These are phyloP conservation scores for Ctenosaura bakeri DNA, from an alignment of 2,797 vertebrate genomes.

Conservation along the genomic window DNA sequence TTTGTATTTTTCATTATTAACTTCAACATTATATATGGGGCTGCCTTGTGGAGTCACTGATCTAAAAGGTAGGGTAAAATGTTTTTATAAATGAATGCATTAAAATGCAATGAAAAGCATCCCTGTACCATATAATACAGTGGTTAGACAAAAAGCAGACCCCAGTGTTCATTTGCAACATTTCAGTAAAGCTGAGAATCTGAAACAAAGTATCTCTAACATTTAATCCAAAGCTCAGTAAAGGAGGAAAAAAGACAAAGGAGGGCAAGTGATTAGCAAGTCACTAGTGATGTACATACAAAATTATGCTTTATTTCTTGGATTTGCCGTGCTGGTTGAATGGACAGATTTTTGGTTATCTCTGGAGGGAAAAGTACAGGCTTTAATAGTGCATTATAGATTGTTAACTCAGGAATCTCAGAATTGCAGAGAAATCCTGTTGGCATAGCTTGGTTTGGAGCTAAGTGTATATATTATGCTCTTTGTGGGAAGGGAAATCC, in stretches of 20 bases:
- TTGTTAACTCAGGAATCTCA: background rate
- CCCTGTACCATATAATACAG: background rate
- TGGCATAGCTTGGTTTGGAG: background rate
- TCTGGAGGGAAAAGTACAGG: background rate
- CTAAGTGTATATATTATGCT: constrained; percentile 18
- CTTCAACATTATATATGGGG: background rate
- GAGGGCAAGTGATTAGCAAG: background rate
- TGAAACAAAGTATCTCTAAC: background rate
- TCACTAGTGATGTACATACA: background rate
- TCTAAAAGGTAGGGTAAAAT: background rate
- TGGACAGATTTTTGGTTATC: background rate
- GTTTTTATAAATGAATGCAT: background rate
- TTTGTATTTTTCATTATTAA: background rate
- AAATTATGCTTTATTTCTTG: background rate
- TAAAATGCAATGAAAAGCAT: background rate
- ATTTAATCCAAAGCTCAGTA: background rate
- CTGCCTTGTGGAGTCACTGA: background rate
- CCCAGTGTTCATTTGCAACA: background rate
- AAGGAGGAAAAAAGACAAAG: background rate
- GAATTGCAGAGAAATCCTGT: background rate
- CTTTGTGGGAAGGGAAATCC: background rate
- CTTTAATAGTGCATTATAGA: background rate
- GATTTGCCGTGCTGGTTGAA: background rate
- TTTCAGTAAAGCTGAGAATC: background rate
- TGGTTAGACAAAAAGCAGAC: background rate